Percentiles rank a stretch among this genome's conserved stretches.
Evolutionary conservation across 1,140 invertebrate species (phyloP).

Genomic region (Argopecten irradians): DNA sequence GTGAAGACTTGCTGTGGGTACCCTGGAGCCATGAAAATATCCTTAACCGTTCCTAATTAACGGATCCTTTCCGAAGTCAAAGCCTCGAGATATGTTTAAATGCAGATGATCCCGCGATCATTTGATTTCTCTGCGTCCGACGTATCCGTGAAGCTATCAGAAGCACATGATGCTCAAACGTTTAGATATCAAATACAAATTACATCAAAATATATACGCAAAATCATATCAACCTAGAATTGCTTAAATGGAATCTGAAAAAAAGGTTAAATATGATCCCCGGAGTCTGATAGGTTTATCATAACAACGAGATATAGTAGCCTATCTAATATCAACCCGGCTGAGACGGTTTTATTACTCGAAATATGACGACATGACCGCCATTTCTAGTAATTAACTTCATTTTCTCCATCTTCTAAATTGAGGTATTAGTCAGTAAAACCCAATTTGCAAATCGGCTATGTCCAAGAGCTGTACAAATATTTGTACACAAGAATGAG

Average conservation of each 20-base stretch:
- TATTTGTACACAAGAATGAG: conserved; percentile 10
- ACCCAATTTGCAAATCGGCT: conserved; percentile 7
- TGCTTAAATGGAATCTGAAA: not conserved
- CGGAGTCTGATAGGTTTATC: not conserved
- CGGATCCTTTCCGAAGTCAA: not conserved
- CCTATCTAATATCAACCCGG: not conserved
- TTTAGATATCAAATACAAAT: not conserved
- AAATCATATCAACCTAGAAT: not conserved
- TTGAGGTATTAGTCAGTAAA: not conserved
- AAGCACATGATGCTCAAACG: not conserved
- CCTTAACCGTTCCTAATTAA: not conserved
- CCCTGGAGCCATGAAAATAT: not conserved
- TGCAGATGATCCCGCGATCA: not conserved
- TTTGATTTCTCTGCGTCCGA: not conserved
- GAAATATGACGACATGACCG: not conserved
- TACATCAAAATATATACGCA: not conserved
- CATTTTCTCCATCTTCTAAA: not conserved
- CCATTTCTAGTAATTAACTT: not conserved
- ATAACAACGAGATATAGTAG: not conserved
- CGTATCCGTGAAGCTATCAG: not conserved
- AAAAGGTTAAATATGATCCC: not conserved
- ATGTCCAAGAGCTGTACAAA: conserved; percentile 9
- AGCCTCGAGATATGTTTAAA: not conserved
- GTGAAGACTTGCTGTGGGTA: not conserved
- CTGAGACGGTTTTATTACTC: not conserved